phyloP scores from a whole-genome alignment of 2,888 invertebrate genomes.

The Tetheella fluctuosa region DNA sequence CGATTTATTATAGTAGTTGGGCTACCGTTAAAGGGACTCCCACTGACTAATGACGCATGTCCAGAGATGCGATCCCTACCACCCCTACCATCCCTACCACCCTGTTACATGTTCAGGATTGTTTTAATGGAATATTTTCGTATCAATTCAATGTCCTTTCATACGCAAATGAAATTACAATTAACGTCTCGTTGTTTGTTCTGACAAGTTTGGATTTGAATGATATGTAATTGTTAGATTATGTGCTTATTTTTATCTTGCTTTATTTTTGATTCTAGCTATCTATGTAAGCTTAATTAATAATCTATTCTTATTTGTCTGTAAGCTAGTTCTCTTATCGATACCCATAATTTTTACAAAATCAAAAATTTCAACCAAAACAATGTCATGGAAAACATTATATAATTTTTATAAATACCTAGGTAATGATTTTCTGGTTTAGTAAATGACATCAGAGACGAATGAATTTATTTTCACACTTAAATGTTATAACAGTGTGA shows the following conservation, averaged over 20 bases:
- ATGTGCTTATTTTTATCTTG: neutral
- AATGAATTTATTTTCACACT: neutral
- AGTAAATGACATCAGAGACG: no score
- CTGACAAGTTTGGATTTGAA: neutral
- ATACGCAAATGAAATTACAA: neutral
- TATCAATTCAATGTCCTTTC: neutral
- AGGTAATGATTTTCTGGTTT: no score
- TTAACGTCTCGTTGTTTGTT: neutral
- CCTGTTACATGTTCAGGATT: constrained; percentile 1
- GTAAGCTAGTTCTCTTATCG: no score
- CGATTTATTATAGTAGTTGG: neutral
- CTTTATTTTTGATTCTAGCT: no score
- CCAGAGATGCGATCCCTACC: neutral
- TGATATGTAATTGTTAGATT: neutral
- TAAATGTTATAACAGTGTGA: neutral
- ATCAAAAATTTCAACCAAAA: no score
- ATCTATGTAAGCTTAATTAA: no score
- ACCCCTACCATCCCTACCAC: neutral
- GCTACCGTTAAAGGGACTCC: neutral
- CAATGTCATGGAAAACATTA: no score
- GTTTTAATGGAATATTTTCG: constrained; percentile 1
- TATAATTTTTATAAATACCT: no score
- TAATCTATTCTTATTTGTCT: no score
- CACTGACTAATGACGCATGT: constrained; percentile 1
- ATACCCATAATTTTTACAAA: no score